phyloP scores from a whole-genome alignment of 1,140 invertebrate genomes.

The Conus betulinus region DNA sequence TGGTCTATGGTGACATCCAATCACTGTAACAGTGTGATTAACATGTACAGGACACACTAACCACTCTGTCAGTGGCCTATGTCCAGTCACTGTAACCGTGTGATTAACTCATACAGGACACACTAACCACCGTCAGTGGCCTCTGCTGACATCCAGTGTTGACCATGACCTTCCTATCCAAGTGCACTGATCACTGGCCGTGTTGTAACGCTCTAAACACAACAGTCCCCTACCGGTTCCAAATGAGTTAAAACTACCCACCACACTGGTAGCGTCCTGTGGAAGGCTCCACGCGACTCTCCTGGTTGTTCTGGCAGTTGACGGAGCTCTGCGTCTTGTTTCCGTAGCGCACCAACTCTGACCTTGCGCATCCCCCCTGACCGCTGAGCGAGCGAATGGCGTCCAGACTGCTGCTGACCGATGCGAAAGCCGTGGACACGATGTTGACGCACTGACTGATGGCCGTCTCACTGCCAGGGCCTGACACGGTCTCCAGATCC shows the following conservation, averaged over 20 bases:
- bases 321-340: not conserved
- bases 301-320: conserved; percentile 25
- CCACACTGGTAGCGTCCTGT: not conserved
- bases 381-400: not conserved
- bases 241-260: not conserved
- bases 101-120: too few relatives aligned
- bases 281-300: not conserved
- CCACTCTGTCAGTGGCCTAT: too few relatives aligned
- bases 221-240: too few relatives aligned
- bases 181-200: too few relatives aligned
- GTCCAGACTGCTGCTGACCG: conserved; percentile 13
- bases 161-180: too few relatives aligned
- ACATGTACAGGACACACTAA: too few relatives aligned
- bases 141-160: too few relatives aligned
- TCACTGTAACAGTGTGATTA: too few relatives aligned
- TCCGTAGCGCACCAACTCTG: not conserved
- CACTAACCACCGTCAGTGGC: too few relatives aligned
- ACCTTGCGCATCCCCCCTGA: not conserved
- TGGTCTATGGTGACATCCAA: too few relatives aligned
- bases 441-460: conserved; percentile 7
- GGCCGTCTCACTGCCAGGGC: not conserved
- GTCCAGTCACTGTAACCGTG: too few relatives aligned
- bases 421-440: not conserved
- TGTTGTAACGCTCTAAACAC: too few relatives aligned
- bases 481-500: not conserved